Percentiles rank a stretch among this genome's conserved stretches.
These are phyloP conservation scores for Catostomus latipinnis DNA, from an alignment of 2,797 vertebrate genomes.

Conservation along the genomic window DNA sequence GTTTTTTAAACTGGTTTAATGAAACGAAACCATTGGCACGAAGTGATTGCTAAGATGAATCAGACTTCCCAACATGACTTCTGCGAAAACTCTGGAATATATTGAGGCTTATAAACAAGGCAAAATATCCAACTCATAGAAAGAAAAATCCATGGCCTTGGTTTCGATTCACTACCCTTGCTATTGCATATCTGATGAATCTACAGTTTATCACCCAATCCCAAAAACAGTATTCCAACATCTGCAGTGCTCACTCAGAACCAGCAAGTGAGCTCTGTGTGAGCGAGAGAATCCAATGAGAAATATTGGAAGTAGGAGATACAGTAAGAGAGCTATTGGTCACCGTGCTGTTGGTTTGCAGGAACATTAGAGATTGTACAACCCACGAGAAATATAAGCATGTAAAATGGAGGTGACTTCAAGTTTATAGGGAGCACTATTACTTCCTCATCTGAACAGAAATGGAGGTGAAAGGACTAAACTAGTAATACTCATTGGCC, in stretches of 20 bases:
- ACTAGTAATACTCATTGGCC: slow-evolving; percentile 1
- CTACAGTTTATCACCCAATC: slow-evolving; percentile 25
- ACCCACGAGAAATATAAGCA: slow-evolving; percentile 17
- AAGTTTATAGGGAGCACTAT: background rate
- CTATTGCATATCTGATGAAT: slow-evolving; percentile 25
- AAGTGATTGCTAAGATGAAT: too few species aligned
- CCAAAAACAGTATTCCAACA: slow-evolving; percentile 18
- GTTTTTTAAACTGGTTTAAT: too few species aligned
- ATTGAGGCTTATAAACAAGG: too few species aligned
- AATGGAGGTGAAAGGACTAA: slow-evolving; percentile 9
- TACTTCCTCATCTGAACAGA: slow-evolving; percentile 13
- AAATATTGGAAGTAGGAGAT: slow-evolving; percentile 35
- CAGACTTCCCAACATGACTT: too few species aligned
- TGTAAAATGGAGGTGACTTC: slow-evolving; percentile 30
- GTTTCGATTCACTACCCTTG: background rate
- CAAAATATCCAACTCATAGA: too few species aligned
- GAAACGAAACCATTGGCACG: too few species aligned
- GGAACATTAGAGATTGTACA: slow-evolving; percentile 30
- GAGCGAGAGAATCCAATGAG: slow-evolving; percentile 26
- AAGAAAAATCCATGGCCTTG: too few species aligned
- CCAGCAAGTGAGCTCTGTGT: slow-evolving; percentile 26
- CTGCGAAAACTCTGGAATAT: background rate
- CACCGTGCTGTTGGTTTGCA: slow-evolving; percentile 19
- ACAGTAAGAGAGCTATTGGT: slow-evolving; percentile 11
- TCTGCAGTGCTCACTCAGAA: slow-evolving; percentile 15